Conservation (phyloP, 2,888 invertebrate species). For the Xylota segnis region DNA sequence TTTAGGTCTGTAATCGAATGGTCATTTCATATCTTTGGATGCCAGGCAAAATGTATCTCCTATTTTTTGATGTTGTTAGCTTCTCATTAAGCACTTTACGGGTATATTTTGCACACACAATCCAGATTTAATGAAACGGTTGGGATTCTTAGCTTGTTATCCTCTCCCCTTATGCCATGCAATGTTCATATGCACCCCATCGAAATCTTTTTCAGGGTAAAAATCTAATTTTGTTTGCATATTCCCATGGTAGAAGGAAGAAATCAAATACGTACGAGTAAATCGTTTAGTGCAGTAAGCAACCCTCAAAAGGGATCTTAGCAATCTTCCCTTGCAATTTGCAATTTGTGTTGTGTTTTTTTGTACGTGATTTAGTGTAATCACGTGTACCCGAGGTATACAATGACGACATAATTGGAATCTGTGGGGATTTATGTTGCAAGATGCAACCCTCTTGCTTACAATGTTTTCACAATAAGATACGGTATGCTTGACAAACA, state of each 20-base stretch:
- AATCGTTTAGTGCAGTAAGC: conserved; percentile 28
- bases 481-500: conserved; percentile 35
- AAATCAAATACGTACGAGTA: conserved; percentile 24
- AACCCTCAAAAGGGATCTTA: conserved; percentile 43
- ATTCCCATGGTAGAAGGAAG: conserved; percentile 42
- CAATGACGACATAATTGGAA: conserved; percentile 69
- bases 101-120: conserved; percentile 57
- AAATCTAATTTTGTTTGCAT: conserved; percentile 58
- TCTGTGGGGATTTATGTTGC: conserved; percentile 64
- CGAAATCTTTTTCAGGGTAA: conserved; percentile 31
- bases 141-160: neutral
- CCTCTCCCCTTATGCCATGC: conserved; percentile 8
- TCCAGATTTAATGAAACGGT: conserved; percentile 22
- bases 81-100: conserved; percentile 62
- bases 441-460: conserved; percentile 37
- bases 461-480: conserved; percentile 11
- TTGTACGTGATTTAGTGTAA: conserved; percentile 54
- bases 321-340: conserved; percentile 47
- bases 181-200: conserved; percentile 38
- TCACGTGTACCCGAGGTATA: conserved; percentile 67
- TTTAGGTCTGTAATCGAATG: conserved; percentile 2
- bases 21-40: conserved; percentile 3
- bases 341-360: conserved; percentile 8
- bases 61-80: conserved; percentile 32
- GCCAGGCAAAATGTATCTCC: neutral